Evolutionary conservation across 2,888 invertebrate species (phyloP).

Genomic region (Eristalis intricaria): DNA sequence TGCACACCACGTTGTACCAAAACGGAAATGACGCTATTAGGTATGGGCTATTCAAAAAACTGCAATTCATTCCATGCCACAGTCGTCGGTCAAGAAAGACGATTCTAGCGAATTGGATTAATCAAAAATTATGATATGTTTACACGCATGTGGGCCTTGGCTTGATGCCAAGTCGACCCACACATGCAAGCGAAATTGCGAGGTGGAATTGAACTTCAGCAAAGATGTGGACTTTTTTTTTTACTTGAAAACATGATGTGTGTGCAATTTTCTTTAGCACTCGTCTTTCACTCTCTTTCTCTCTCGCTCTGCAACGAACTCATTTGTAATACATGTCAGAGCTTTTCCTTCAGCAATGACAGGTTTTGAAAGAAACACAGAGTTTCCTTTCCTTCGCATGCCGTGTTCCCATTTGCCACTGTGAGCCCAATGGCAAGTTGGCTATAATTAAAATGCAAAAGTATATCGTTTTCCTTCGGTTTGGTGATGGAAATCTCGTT

Average conservation of each 20-base stretch:
- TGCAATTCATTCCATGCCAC: constrained; percentile 55
- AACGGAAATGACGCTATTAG: constrained; percentile 52
- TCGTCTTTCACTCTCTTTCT: not conserved
- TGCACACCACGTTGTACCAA: constrained; percentile 3
- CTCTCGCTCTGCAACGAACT: not conserved
- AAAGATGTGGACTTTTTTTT: not conserved
- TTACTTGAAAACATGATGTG: not conserved
- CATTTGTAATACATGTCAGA: not conserved
- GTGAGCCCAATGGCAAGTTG: not conserved
- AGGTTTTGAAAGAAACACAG: constrained; percentile 21
- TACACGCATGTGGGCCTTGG: constrained; percentile 43
- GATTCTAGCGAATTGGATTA: constrained; percentile 53
- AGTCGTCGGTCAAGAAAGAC: constrained; percentile 16
- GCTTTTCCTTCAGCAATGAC: not conserved
- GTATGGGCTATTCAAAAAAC: constrained; percentile 3
- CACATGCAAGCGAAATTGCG: constrained; percentile 21
- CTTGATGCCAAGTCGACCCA: constrained; percentile 38
- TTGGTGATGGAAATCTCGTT: constrained; percentile 34
- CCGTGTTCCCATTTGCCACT: constrained; percentile 33
- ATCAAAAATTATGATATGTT: constrained; percentile 58
- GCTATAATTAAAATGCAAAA: constrained; percentile 45
- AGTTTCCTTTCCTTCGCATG: constrained; percentile 45
- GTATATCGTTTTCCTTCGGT: constrained; percentile 26
- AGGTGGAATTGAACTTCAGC: not conserved
- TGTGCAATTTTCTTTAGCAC: constrained; percentile 53